Evolutionary conservation across 2,797 vertebrate genomes (phyloP).

Genomic region (Selene dorsalis): DNA sequence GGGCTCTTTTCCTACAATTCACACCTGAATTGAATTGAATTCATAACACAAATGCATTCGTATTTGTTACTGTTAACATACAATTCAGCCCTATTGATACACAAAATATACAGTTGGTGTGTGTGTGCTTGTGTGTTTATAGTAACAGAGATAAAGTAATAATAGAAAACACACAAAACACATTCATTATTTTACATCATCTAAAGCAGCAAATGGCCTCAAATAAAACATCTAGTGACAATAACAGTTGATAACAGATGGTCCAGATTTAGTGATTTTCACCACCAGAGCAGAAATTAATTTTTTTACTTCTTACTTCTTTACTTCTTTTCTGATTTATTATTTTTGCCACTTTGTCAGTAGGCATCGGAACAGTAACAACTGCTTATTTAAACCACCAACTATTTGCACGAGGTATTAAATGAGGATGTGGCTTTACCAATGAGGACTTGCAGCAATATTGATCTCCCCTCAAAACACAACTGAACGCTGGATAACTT

Average conservation of each 20-base stretch:
- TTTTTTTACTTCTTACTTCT: neutral
- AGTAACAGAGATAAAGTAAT: neutral
- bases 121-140: neutral
- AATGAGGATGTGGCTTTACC: constrained; percentile 26
- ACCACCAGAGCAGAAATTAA: constrained; percentile 11
- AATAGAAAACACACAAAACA: neutral
- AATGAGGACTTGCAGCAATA: constrained; percentile 9
- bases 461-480: constrained; percentile 48
- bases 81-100: neutral
- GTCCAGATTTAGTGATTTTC: neutral
- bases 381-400: constrained; percentile 26
- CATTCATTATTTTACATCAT: neutral
- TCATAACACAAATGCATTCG: neutral
- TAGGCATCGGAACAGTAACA: constrained; percentile 20
- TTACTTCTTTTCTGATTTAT: constrained; percentile 32
- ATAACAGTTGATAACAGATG: constrained; percentile 2
- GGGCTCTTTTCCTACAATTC: constrained; percentile 7
- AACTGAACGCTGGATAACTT: constrained; percentile 59
- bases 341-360: constrained; percentile 28
- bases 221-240: constrained; percentile 26
- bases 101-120: neutral
- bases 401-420: constrained; percentile 28
- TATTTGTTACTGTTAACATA: constrained; percentile 2
- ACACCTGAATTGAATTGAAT: constrained; percentile 27
- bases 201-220: neutral